These are phyloP conservation scores for Sebastes variabilis DNA, from an alignment of 2,797 vertebrate genomes.

Conservation along the genomic window DNA sequence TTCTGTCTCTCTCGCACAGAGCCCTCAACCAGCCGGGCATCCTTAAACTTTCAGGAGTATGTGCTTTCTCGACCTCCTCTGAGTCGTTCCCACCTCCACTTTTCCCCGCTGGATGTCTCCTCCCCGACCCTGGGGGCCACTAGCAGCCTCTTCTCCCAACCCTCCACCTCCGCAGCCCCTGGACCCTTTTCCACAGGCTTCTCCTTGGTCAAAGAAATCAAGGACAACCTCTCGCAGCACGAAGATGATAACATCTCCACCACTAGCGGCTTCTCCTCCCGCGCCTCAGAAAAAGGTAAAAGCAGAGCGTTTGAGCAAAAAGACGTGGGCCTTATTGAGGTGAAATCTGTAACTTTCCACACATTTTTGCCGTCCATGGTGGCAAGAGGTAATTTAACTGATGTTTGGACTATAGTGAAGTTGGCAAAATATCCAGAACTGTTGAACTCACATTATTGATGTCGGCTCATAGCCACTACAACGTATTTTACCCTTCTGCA, in stretches of 20 bases:
- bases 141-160: slow-evolving; percentile 86
- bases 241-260: slow-evolving; percentile 99
- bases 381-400: not conserved
- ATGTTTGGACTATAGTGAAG: not conserved
- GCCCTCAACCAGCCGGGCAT: slow-evolving; percentile 90
- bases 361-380: not conserved
- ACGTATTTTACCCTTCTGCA: not conserved
- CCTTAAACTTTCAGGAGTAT: slow-evolving; percentile 89
- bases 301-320: not conserved
- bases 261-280: slow-evolving; percentile 98
- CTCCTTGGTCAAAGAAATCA: slow-evolving; percentile 97
- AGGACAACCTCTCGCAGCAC: slow-evolving; percentile 97
- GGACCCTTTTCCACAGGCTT: slow-evolving; percentile 84
- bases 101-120: slow-evolving; percentile 85
- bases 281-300: slow-evolving; percentile 97
- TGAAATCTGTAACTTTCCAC: not conserved
- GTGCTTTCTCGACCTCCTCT: slow-evolving; percentile 93
- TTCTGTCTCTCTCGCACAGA: slow-evolving; percentile 76
- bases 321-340: not conserved
- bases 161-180: slow-evolving; percentile 91
- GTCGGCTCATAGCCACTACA: not conserved
- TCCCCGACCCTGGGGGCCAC: slow-evolving; percentile 77
- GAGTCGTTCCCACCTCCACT: slow-evolving; percentile 91
- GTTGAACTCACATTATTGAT: not conserved
- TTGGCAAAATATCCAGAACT: not conserved